Evolutionary conservation across 2,888 invertebrate species (phyloP), one percentile per base, ranked within the genome.

Genomic region (Acrobasis consociella): DNA sequence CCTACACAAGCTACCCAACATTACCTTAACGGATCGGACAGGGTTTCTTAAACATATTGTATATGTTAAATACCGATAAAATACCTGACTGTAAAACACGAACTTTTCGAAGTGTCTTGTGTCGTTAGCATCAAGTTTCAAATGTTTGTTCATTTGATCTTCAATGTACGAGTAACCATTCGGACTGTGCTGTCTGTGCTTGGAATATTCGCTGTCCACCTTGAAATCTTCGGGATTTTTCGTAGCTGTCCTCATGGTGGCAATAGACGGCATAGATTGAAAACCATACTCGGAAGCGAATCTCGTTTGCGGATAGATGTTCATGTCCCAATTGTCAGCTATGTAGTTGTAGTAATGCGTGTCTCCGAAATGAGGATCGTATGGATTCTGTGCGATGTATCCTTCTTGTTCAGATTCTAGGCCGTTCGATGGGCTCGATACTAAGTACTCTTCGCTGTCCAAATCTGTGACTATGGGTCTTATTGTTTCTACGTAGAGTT

Each of bases 221-320:
- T 78, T 72, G 38, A 95, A 90, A 80, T 95, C 94, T 49, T 86
- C 83, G 1, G 78, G 73, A 5, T 86, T 81, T 15, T 89, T 87
- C 1, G 94, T 93, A 0, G 95, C 95, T 15, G 94, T 93, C 53
- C 89, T 80, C 85, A 97, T 93, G 0, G 97, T 95, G 49, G 93
- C 89, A 16, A 95, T 81, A 1, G 96, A 95, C 0, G 99, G 98
- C 69, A 97, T 91, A 0, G 98, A 97, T 85, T 99, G 99, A 70
- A 97, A 96, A 0, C 99, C 99, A 80, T 98, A 99, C 85, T 99
- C 99, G 0, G 99, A 99, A 5, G 96, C 95, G 85, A 99, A 99
- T 73, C 99, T 93, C 0, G 98, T 95, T 13, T 94, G 93, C 0
- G 97, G 97, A 81, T 96, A 98, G 8, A 94, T 95, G 64, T 93